Evolutionary conservation across 2,113 vertebrate species (phyloP).

Genomic region (Nipponia nippon): DNA sequence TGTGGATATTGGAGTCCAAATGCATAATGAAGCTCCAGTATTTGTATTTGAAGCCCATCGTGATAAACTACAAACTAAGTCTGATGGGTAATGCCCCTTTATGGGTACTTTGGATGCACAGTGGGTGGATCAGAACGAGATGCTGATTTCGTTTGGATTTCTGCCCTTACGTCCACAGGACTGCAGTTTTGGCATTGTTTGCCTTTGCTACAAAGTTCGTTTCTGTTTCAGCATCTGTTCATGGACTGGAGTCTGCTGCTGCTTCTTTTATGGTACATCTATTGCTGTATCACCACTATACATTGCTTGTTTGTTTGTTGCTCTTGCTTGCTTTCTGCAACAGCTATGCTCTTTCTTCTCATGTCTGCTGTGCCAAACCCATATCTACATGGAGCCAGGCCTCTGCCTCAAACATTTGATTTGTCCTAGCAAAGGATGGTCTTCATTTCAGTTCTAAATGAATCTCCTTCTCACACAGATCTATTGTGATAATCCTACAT

Average conservation of each 20-base stretch:
- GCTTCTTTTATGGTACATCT: not conserved
- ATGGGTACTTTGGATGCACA: not conserved
- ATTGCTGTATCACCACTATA: not conserved
- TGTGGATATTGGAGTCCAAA: not conserved
- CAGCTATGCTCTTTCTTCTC: not conserved
- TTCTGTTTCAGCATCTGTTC: slow-evolving; percentile 48
- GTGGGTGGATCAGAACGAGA: not conserved
- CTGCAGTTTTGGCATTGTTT: slow-evolving; percentile 18
- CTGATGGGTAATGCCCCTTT: not conserved
- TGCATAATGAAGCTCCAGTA: not conserved
- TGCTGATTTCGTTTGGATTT: slow-evolving; percentile 24
- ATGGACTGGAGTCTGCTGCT: not conserved
- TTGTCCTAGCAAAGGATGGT: not conserved
- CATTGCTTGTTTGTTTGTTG: not conserved
- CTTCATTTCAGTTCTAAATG: not conserved
- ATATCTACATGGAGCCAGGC: not conserved
- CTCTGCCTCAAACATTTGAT: not conserved
- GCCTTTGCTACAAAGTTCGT: not conserved
- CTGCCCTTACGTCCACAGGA: slow-evolving; percentile 16
- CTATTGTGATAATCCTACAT: not conserved
- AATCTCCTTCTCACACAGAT: not conserved
- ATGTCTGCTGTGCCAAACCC: not conserved
- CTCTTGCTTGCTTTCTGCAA: not conserved
- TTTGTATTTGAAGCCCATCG: not conserved
- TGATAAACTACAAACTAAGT: not conserved